Base-by-base conservation (phyloP, 2,888 invertebrate species). In the Spodoptera littoralis region DNA sequence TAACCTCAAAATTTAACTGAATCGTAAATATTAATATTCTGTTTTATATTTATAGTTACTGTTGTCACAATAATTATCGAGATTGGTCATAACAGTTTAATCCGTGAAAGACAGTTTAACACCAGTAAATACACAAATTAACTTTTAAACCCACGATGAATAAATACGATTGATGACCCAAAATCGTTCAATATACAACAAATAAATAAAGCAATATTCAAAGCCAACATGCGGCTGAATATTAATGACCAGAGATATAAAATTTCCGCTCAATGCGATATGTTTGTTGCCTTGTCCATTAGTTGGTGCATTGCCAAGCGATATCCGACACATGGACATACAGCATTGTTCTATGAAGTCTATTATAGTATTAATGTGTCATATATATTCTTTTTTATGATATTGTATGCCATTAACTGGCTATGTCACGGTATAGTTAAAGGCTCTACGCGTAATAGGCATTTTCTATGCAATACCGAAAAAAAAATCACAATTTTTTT, bases 271-370 rank as follows among this genome's bases (percentile, higher is more conserved):
- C 76, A 51, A 48, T 12, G 46, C 53, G 59, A 65, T 74, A 71
- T 70, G 65, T 62, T 73, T 70, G 71, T 76, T 77, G 67, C 75
- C 77, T 76, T 80, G 79, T 70, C 70, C 59, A 65, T 77, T 72
- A 76, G 70, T 82, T 86, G 85, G 85, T 82, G 64, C 57, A 47
- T 24, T 79, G 85, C 85, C 85, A 86, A 76, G 63, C 66, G 58
- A 60, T 77, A 76, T 73, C 63, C 69, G 54, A 61, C 70, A 53
- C 57, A 45, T 53, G 64, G 56, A 74, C 71, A 65, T 65, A 76
- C 69, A 79, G 74, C 77, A 82, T 81, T 84, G 82, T 85, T 84
- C 76, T 74, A 77, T 69, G 42, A 73, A 77, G 76, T 77, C 70
- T 71, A 76, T 76, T 74, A 76, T 75, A 60, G 9, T 58, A 53